A percentile compares a stretch with the other conserved stretches of the same genome.
Evolutionary conservation across 2,113 vertebrate species (phyloP).

Genomic region (Hypanus sabinus): DNA sequence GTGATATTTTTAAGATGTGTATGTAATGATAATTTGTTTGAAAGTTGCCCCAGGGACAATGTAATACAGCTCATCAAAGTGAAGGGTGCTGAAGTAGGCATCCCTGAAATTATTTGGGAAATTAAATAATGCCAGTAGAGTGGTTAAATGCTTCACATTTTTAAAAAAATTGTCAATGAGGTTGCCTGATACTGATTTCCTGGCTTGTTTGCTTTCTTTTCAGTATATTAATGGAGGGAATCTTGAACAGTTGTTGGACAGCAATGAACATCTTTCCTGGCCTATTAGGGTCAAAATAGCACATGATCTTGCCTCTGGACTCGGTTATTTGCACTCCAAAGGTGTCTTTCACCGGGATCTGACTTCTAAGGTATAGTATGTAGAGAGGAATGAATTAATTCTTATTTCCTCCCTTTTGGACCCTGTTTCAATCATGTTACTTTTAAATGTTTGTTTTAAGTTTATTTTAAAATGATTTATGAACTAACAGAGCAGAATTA

Average conservation of each 20-base stretch:
- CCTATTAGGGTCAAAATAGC: constrained; percentile 77
- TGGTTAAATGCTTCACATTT: not conserved
- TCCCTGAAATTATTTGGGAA: not conserved
- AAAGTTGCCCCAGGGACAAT: not conserved
- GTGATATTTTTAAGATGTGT: not conserved
- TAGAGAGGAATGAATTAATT: not conserved
- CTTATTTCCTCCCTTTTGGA: not conserved
- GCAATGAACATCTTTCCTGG: constrained; percentile 86
- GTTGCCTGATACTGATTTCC: not conserved
- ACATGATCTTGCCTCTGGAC: constrained; percentile 75
- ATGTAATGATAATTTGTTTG: not conserved
- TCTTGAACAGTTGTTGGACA: constrained; percentile 88
- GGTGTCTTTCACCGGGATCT: constrained; percentile 97
- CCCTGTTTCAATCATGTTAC: not conserved
- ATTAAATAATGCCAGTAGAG: not conserved
- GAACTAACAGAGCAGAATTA: not conserved
- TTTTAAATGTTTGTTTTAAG: not conserved
- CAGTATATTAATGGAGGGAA: constrained; percentile 97
- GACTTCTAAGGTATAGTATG: constrained; percentile 81
- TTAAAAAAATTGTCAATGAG: not conserved
- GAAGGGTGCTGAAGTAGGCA: not conserved
- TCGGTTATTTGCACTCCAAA: constrained; percentile 87
- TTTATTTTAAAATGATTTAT: not conserved
- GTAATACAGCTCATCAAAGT: not conserved
- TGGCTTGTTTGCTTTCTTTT: constrained; percentile 43